A percentile compares a stretch with the other conserved stretches of the same genome.
Conservation (phyloP, 2,113 vertebrate genomes). For the Python bivittatus region DNA sequence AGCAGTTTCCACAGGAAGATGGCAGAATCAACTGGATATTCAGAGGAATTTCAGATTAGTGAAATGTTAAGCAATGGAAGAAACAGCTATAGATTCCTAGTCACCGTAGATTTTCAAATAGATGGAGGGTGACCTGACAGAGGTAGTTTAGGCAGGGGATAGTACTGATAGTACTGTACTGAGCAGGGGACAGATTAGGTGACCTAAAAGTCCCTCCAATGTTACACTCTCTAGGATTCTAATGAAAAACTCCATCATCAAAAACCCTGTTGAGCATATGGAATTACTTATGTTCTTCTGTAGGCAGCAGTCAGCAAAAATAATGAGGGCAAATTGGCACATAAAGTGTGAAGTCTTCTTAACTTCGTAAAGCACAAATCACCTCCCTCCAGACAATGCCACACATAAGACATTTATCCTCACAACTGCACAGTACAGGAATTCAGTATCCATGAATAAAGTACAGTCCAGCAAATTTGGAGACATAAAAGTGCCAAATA, state of each 20-base stretch:
- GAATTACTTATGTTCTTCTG: background rate
- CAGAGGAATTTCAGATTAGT: background rate
- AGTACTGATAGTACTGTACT: background rate
- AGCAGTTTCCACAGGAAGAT: background rate
- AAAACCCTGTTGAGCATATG: background rate
- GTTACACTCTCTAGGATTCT: background rate
- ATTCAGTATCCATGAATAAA: background rate
- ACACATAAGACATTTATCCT: background rate
- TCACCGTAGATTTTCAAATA: background rate
- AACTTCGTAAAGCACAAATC: background rate
- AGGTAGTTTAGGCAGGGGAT: background rate
- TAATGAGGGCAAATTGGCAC: background rate
- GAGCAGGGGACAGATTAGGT: background rate
- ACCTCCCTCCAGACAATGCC: background rate
- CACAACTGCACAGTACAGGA: rapidly evolving
- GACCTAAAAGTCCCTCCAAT: background rate
- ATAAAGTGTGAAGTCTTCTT: background rate
- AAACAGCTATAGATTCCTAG: background rate
- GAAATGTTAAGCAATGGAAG: background rate
- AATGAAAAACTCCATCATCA: background rate
- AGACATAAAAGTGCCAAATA: background rate
- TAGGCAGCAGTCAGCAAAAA: background rate
- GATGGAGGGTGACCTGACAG: background rate
- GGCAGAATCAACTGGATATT: background rate
- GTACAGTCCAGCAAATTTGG: background rate